Percentiles rank a stretch among this genome's conserved stretches.
Conservation (phyloP, 2,797 vertebrate genomes). For the Myotis vivesi region DNA sequence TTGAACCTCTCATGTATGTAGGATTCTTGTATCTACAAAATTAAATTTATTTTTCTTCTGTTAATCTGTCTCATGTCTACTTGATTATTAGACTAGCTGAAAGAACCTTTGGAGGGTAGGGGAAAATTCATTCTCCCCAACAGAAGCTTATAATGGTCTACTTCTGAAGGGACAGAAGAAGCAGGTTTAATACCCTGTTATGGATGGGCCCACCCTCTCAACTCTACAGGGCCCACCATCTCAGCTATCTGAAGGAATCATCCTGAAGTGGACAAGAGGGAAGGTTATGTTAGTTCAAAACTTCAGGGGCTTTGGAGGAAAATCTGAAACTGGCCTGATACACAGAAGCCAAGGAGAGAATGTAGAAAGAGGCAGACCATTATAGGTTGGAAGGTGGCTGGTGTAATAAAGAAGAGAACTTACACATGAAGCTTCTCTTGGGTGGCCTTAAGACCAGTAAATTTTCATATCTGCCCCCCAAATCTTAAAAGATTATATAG, state of each 20-base stretch:
- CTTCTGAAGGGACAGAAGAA: neutral
- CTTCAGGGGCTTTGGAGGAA: neutral
- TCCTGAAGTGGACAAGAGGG: neutral
- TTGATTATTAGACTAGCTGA: neutral
- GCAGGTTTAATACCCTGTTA: neutral
- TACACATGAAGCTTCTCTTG: neutral
- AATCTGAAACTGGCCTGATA: neutral
- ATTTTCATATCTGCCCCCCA: neutral
- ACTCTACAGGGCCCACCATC: neutral
- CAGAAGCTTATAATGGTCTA: neutral
- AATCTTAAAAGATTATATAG: neutral
- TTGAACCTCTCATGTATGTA: neutral
- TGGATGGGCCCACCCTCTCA: neutral
- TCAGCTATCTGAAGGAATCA: neutral
- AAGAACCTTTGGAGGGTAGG: neutral
- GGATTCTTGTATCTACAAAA: neutral
- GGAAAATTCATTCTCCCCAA: neutral
- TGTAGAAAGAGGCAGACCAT: neutral
- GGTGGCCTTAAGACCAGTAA: neutral
- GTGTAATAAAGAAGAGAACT: neutral
- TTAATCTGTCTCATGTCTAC: neutral
- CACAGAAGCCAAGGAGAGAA: neutral
- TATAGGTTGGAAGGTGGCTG: neutral
- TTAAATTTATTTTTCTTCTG: neutral
- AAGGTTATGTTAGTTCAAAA: neutral